Base-by-base conservation (phyloP, 2,797 vertebrate genomes). In the Selene dorsalis region DNA sequence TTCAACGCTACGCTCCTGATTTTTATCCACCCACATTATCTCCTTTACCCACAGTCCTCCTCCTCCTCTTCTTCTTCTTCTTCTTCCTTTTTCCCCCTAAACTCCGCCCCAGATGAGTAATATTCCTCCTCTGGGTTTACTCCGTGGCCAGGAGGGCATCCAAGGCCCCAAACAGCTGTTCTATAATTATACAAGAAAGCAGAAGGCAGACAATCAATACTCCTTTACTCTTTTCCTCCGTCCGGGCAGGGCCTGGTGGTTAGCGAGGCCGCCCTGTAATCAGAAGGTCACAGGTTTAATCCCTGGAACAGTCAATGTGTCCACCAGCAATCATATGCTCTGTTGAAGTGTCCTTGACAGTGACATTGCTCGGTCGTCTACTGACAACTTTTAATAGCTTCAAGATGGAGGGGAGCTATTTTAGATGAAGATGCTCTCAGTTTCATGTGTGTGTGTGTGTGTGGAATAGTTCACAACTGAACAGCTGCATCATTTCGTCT, bases 121-220 rank as follows among this genome's bases (percentile, higher is more conserved):
- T 84, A 60, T 62, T 86, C 28, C 67, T 80, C 75, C 71, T 79
- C 70, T 55, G 82, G 79, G 80, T 87, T 82, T 64, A 77, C 74
- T 78, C 35, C 5, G 61, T 79, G 72, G 65, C 79, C 70, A 82
- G 35, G 28, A 18, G 75, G 65, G 66, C 75, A 74, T 82, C 69
- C 43, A 55, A 74, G 84, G 70, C 77, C 75, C 87, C 74, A 76
- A 83, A 80, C 88, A 88, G 86, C 88, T 92, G 89, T 75, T 84
- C 68, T 79, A 82, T 91, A 88, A 90, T 90, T 89, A 86, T 77
- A 84, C 74, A 80, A 77, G 84, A 86, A 86, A 79, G 88, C 87
- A 68, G 77, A 85, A 84, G 75, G 77, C 67, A 67, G 69, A 53
- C 86, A 59, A 85, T 92, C 89, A 82, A 89, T 90, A 88, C 73